Percentiles rank a stretch among this genome's conserved stretches.
phyloP scores from a whole-genome alignment of 2,113 vertebrate genomes.

The Lampris megalopsis region DNA sequence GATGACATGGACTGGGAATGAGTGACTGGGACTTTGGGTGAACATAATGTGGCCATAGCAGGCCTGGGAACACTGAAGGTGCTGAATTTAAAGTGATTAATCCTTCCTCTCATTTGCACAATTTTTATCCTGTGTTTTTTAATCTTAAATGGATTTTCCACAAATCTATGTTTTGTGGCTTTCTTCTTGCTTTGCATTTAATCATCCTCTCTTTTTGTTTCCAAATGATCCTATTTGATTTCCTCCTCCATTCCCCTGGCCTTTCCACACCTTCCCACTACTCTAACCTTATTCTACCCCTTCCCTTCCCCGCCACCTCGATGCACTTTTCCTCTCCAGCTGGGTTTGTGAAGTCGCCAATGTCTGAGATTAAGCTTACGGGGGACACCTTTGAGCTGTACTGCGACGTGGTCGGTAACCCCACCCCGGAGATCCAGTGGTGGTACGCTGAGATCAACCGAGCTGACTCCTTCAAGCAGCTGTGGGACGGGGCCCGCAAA shows the following conservation, averaged over 20 bases:
- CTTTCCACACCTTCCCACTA: slow-evolving; percentile 62
- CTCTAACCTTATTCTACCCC: slow-evolving; percentile 65
- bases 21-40: slow-evolving; percentile 46
- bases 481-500: slow-evolving; percentile 97
- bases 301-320: slow-evolving; percentile 57
- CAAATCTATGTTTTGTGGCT: slow-evolving; percentile 63
- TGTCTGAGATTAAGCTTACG: slow-evolving; percentile 99
- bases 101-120: slow-evolving; percentile 24
- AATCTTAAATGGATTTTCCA: slow-evolving; percentile 34
- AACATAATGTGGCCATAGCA: slow-evolving; percentile 40
- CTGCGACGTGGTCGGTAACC: slow-evolving; percentile 98
- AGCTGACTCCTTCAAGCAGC: slow-evolving; percentile 98
- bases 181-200: slow-evolving; percentile 70
- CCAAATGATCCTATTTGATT: slow-evolving; percentile 64
- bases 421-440: slow-evolving; percentile 99
- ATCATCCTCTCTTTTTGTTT: slow-evolving; percentile 67
- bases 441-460: slow-evolving; percentile 99
- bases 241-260: slow-evolving; percentile 54
- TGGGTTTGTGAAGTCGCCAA: slow-evolving; percentile 99
- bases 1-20: slow-evolving; percentile 30
- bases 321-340: slow-evolving; percentile 88
- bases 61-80: slow-evolving; percentile 33
- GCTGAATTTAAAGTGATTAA: slow-evolving; percentile 58
- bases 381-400: slow-evolving; percentile 99
- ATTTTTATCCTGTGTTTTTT: slow-evolving; percentile 25